phyloP scores from a whole-genome alignment of 1,140 invertebrate species.

The Monochamus saltuarius region DNA sequence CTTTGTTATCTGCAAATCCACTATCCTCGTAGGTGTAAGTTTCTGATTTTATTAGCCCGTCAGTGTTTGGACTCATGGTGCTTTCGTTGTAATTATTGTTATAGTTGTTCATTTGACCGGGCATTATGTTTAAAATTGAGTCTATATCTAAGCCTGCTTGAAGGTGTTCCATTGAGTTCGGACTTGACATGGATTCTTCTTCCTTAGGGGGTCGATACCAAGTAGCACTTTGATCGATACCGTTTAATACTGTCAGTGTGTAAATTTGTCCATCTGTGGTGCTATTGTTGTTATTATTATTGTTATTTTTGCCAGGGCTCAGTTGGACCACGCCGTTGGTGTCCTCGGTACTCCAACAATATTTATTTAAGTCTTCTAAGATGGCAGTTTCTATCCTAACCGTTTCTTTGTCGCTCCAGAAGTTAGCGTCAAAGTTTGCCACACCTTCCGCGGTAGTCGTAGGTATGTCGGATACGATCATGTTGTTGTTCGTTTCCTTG shows the following conservation, averaged over 20 bases:
- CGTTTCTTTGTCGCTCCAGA: conserved; percentile 73
- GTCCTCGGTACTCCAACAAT: conserved; percentile 70
- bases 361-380: conserved; percentile 77
- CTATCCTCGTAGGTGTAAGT: conserved; percentile 68
- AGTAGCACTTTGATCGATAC: conserved; percentile 54
- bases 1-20: conserved; percentile 69
- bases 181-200: conserved; percentile 61
- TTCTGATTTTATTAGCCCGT: conserved; percentile 61
- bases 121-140: conserved; percentile 63
- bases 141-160: conserved; percentile 64
- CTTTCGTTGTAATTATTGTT: conserved; percentile 55
- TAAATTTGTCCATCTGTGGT: conserved; percentile 61
- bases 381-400: conserved; percentile 69
- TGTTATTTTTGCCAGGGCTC: conserved; percentile 56
- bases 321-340: conserved; percentile 55
- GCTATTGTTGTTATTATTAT: conserved; percentile 53
- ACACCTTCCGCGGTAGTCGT: conserved; percentile 50
- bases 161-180: conserved; percentile 57
- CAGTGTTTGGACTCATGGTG: conserved; percentile 48
- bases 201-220: conserved; percentile 56
- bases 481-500: conserved; percentile 71
- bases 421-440: conserved; percentile 61
- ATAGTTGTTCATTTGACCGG: conserved; percentile 56
- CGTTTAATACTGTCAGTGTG: conserved; percentile 67
- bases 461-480: conserved; percentile 46